Evolutionary conservation across 2,113 vertebrate species (phyloP), one percentile per base, ranked within the genome.

Genomic region (Cheirogaleus medius): DNA sequence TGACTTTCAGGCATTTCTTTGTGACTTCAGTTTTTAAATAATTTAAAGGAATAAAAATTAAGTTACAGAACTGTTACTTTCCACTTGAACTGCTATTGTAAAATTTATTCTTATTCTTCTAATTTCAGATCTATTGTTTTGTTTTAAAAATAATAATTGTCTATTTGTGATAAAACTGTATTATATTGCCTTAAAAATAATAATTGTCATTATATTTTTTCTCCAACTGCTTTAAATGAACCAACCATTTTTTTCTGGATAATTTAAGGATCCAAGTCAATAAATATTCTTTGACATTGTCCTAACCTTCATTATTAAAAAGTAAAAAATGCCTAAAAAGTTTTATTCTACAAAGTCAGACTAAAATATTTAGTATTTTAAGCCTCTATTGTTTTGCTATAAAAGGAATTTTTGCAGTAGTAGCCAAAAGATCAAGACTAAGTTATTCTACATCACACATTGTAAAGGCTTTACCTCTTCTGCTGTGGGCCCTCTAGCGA

Each of bases 21-120:
- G 14, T 85, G 82, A 82, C n/a, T 92, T 91, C 6, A 29, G 6
- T 63, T 90, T 96, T 86, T 86, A 91, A 89, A 58, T 27, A 68
- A 34, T 93, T 96, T 87, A 73, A 96, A 69, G 12, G 86, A 69
- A 52, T 47, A 71, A 71, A 84, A 82, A 52, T 91, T 88, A 56
- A n/a, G 11, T 63, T 78, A 76, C 34, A 71, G 21, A 90, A 60
- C 14, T 58, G 15, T 78, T 86, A n/a, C 15, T 37, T 76, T 84
- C 49, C 6, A 23, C 6, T 86, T 82, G 47, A 14, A 37, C 12
- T 47, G 2, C 69, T 95, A 54, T 34, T 96, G 8, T 66, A 78
- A 91, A 91, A 85, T 81, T 6, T 87, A 32, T 85, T 78, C 47
- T 21, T 78, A 83, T 8, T 94, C 5, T 87, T 90, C 84, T 76